Percentiles rank a stretch among this genome's conserved stretches.
These are phyloP conservation scores for Thamnophis elegans DNA, from an alignment of 2,797 vertebrate genomes.

Conservation along the genomic window DNA sequence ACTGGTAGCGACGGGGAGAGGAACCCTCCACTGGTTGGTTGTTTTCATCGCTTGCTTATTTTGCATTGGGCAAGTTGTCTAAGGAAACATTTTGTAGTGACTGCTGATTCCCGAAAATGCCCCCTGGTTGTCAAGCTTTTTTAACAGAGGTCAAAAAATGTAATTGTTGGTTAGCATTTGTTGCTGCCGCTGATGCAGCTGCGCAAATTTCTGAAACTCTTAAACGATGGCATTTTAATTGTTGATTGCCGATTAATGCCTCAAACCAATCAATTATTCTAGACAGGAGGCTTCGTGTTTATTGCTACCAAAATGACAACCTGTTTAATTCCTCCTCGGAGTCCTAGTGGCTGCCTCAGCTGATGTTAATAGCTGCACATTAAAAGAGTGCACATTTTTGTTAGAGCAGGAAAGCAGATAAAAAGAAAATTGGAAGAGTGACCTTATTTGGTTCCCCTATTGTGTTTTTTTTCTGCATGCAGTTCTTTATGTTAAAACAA, in stretches of 20 bases:
- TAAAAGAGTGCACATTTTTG: not conserved
- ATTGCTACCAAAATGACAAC: not conserved
- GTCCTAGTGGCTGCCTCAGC: not conserved
- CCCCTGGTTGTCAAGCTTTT: not conserved
- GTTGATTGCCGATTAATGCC: not conserved
- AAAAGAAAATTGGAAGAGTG: not conserved
- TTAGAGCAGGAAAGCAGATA: too few species aligned
- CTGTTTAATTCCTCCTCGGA: not conserved
- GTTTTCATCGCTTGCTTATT: not conserved
- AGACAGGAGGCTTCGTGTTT: not conserved
- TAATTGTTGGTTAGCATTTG: not conserved
- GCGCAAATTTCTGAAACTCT: not conserved
- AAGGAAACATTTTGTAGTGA: conserved; percentile 10
- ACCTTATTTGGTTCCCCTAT: not conserved
- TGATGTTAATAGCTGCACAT: not conserved
- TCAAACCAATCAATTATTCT: not conserved
- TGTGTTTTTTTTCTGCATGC: not conserved
- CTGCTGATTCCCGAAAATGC: conserved; percentile 3
- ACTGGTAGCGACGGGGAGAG: too few species aligned
- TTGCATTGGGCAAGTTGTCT: not conserved
- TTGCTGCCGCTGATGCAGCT: not conserved
- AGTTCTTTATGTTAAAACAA: not conserved
- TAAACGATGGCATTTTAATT: not conserved
- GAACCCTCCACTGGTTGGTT: too few species aligned
- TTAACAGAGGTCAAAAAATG: not conserved